Percentiles rank a stretch among this genome's conserved stretches.
Evolutionary conservation across 2,797 vertebrate species (phyloP).

Genomic region (Syncerus caffer): DNA sequence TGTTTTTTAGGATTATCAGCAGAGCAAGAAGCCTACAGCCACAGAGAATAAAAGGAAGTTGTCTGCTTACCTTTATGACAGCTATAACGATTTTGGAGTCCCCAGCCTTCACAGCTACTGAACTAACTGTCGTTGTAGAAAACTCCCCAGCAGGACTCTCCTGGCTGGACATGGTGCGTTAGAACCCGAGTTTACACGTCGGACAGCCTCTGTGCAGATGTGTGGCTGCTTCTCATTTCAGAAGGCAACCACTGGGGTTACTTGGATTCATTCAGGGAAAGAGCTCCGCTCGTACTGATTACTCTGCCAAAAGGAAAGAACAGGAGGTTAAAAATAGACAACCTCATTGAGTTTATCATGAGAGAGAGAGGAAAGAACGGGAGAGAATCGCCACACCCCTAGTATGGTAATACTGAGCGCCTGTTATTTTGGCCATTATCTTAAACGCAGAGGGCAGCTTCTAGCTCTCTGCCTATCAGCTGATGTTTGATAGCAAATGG

Average conservation of each 20-base stretch:
- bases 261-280: constrained; percentile 81
- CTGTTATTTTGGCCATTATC: constrained; percentile 81
- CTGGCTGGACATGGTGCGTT: constrained; percentile 81
- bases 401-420: constrained; percentile 83
- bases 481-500: constrained; percentile 71
- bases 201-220: neutral
- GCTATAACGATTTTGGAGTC: constrained; percentile 88
- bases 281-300: constrained; percentile 81
- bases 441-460: constrained; percentile 71
- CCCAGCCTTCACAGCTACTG: constrained; percentile 91
- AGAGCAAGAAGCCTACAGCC: neutral
- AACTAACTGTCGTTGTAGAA: constrained; percentile 90
- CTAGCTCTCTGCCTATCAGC: constrained; percentile 63
- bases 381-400: constrained; percentile 86
- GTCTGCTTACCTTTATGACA: constrained; percentile 89
- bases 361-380: constrained; percentile 61
- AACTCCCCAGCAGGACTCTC: constrained; percentile 69
- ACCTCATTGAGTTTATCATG: constrained; percentile 89
- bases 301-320: constrained; percentile 86
- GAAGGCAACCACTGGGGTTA: constrained; percentile 57
- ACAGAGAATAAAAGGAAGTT: neutral
- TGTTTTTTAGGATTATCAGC: neutral
- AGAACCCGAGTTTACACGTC: constrained; percentile 55
- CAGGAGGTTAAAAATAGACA: constrained; percentile 91
- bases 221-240: constrained; percentile 61